These are phyloP conservation scores for Lanius collurio DNA, from an alignment of 2,113 vertebrate genomes.

Conservation along the genomic window DNA sequence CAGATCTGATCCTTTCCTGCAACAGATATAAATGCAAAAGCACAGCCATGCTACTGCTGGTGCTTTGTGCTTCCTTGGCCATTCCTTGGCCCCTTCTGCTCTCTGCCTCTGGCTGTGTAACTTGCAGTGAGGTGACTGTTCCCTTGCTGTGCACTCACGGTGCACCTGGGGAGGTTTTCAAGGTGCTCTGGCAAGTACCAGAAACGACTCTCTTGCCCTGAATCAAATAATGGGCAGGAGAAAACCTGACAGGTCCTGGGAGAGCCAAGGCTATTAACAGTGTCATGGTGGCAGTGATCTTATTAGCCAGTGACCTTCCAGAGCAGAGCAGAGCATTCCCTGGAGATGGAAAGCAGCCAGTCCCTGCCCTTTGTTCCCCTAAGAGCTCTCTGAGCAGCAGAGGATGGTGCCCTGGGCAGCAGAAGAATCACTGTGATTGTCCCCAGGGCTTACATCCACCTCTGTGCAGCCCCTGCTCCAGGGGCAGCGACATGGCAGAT, in stretches of 20 bases:
- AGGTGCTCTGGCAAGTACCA: neutral
- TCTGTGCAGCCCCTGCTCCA: neutral
- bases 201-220: rapidly evolving
- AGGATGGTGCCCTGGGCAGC: rapidly evolving
- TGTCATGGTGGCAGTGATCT: neutral
- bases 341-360: neutral
- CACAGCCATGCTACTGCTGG: neutral
- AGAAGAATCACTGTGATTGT: rapidly evolving
- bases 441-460: neutral
- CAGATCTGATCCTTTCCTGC: neutral
- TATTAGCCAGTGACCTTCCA: neutral
- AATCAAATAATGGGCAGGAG: neutral
- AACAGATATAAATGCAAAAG: neutral
- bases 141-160: neutral
- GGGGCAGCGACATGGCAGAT: rapidly evolving
- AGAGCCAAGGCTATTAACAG: neutral
- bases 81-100: neutral
- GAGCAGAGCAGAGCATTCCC: neutral
- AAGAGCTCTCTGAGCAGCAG: neutral
- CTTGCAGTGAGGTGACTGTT: neutral
- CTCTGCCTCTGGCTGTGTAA: neutral
- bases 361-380: neutral
- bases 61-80: neutral
- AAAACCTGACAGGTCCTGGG: neutral
- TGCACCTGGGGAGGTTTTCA: neutral